These are phyloP conservation scores for Acleris holmiana DNA, from an alignment of 2,888 invertebrate species.

Conservation along the genomic window DNA sequence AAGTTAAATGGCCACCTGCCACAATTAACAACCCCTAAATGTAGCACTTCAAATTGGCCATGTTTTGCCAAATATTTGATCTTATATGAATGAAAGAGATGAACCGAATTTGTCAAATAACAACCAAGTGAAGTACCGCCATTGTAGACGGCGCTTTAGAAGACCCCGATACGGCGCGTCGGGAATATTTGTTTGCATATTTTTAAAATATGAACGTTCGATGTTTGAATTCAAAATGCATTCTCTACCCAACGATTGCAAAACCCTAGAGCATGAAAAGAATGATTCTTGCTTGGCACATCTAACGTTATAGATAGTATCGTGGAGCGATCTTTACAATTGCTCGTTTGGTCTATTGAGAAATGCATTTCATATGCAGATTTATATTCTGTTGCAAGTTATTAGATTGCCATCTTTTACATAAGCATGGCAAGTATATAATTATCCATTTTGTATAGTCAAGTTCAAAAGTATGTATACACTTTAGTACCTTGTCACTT, in stretches of 20 bases:
- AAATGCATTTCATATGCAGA: neutral
- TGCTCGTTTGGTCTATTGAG: neutral
- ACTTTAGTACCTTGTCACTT: no score
- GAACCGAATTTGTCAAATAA: no score
- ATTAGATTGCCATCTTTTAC: neutral
- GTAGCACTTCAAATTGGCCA: no score
- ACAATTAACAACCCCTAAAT: no score
- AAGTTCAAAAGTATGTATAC: no score
- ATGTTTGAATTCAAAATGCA: conserved; percentile 33
- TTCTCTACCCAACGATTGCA: conserved; percentile 10
- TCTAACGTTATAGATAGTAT: neutral
- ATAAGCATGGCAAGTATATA: neutral
- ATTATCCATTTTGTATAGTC: no score
- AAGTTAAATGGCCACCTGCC: no score
- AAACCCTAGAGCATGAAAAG: conserved; percentile 8
- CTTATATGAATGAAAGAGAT: no score
- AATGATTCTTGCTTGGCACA: neutral
- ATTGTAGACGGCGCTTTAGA: neutral
- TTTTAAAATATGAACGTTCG: conserved; percentile 31
- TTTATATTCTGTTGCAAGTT: neutral
- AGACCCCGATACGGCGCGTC: conserved; percentile 9
- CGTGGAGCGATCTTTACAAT: neutral
- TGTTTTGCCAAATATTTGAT: no score
- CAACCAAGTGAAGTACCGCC: neutral
- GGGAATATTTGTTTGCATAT: conserved; percentile 33